Evolutionary conservation across 2,888 invertebrate genomes (phyloP), one percentile per base, ranked within the genome.

Genomic region (Acanthopleura granulata): DNA sequence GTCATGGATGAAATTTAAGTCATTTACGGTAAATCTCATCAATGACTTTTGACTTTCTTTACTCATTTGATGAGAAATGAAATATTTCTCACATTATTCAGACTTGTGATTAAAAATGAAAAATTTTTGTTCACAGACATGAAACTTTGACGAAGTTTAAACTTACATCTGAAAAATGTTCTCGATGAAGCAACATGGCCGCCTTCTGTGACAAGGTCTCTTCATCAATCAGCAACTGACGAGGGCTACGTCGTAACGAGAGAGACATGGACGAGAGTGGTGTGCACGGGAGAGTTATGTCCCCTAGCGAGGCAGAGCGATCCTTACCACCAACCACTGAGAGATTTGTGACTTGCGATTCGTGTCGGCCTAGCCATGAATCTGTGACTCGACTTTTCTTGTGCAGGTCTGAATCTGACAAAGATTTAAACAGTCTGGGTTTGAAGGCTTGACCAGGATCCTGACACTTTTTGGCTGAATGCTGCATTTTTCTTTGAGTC

Each of bases 131-230:
- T 40, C 40, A 40, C 40, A 40, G 40, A 40, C 3, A 40, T 40
- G 40, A 40, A 40, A 40, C 40, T 40, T 40, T 40, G 3, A 3
- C 9, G 40, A 40, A 40, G 40, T 6, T 9, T 40, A 40, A 1
- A 66, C 66, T 71, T 25, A 71, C 71, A 30, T 49, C 71, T 6
- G 40, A 49, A 25, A 71, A 71, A 71, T 71, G 71, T 14, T 71
- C 71, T 71, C 71, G 40, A 11, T 40, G 40, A n/a, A 49, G 18
- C 49, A 71, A 49, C 71, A 22, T 22, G n/a, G 71, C 50, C 12
- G 71, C 71, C 25, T 71, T 71, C 49, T 71, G 71, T 40, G 71
- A 71, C 49, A 71, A 4, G 14, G 71, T 71, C 1, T 71, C 71
- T 27, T 71, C 71, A 15, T 71, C 71, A 14, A 71, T 25, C 40